Evolutionary conservation across 2,888 invertebrate genomes (phyloP).

Genomic region (Ischnus inquisitorius): DNA sequence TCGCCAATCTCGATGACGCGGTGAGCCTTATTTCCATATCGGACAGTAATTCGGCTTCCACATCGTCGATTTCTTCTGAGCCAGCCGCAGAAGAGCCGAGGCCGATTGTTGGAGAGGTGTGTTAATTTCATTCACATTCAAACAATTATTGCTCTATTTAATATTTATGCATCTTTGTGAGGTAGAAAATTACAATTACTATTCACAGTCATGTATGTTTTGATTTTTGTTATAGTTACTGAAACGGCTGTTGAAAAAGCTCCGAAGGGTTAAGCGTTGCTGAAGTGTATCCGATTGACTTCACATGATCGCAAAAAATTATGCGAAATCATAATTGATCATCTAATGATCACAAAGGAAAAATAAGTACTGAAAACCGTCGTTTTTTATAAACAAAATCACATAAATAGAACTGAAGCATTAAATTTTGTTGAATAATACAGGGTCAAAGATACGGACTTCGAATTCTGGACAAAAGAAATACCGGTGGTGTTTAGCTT

Average conservation of each 20-base stretch:
- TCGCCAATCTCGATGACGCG: not conserved
- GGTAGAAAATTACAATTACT: not conserved
- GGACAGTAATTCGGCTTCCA: not conserved
- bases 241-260: constrained; percentile 11
- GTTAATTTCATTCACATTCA: not conserved
- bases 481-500: constrained; percentile 18
- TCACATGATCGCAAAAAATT: constrained; percentile 21
- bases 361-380: constrained; percentile 2
- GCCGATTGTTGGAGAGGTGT: not conserved
- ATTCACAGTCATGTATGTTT: not conserved
- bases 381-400: not conserved
- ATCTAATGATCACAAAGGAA: constrained; percentile 10
- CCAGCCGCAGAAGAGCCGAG: not conserved
- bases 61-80: not conserved
- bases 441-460: constrained; percentile 2
- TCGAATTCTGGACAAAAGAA: constrained; percentile 21
- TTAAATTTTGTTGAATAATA: not conserved
- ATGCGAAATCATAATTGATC: constrained; percentile 27
- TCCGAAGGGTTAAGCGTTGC: constrained; percentile 10
- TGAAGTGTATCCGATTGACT: constrained; percentile 2
- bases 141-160: not conserved
- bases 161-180: not conserved
- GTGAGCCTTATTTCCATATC: not conserved
- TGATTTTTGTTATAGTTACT: constrained; percentile 14
- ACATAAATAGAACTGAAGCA: not conserved